A percentile compares a stretch with the other conserved stretches of the same genome.
phyloP scores from a whole-genome alignment of 2,113 vertebrate genomes.

The Oreochromis tanganicae region DNA sequence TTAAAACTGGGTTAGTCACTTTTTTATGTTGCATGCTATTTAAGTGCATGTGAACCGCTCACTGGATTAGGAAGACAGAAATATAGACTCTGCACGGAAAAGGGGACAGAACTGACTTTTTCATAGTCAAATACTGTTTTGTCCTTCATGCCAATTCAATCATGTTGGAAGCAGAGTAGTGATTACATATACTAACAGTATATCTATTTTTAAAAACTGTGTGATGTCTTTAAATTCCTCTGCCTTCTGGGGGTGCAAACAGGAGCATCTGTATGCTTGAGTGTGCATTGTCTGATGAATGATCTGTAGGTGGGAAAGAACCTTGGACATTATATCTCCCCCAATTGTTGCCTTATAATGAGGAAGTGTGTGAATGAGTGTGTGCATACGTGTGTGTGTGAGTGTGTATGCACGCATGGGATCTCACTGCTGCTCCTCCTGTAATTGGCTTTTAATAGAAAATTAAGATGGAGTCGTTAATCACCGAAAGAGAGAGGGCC shows the following conservation, averaged over 20 bases:
- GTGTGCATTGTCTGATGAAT: conserved; percentile 35
- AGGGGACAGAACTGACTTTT: neutral
- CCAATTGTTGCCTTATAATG: conserved; percentile 51
- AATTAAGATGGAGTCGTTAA: conserved; percentile 75
- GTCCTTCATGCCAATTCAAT: neutral
- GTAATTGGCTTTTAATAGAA: conserved; percentile 79
- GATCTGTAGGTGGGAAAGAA: conserved; percentile 41
- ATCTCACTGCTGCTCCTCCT: conserved; percentile 55
- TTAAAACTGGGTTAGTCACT: neutral
- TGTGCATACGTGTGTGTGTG: neutral
- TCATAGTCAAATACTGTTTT: neutral
- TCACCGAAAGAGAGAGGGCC: conserved; percentile 61
- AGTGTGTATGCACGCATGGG: conserved; percentile 6
- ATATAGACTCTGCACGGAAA: neutral
- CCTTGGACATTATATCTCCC: conserved; percentile 50
- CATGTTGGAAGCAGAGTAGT: neutral
- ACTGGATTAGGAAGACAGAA: neutral
- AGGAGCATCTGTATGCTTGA: conserved; percentile 1
- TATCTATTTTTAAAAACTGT: neutral
- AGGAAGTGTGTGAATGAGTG: conserved; percentile 6
- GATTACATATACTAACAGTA: neutral
- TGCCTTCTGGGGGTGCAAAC: neutral
- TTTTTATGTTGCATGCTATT: neutral
- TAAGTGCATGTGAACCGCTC: neutral
- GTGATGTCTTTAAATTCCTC: neutral